Base-by-base conservation (phyloP, 2,797 vertebrate genomes). In the Crocidura indochinensis region DNA sequence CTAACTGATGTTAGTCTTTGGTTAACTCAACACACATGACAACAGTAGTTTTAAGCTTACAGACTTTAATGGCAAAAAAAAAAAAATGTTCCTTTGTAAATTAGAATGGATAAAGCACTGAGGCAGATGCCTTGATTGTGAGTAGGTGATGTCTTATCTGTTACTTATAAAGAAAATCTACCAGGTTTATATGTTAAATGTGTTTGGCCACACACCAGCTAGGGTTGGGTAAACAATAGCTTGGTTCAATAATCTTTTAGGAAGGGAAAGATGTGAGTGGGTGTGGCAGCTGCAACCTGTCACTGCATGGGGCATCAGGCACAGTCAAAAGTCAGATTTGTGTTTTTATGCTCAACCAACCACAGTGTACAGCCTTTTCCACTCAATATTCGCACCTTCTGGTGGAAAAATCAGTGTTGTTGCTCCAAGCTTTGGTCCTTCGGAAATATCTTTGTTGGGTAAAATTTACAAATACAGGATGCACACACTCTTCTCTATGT, bases 161-260 rank as follows among this genome's bases (percentile, higher is more conserved):
- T 51, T 8, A 1, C 88, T 94, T 78, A 20, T 80, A 87, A 80
- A 51, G 8, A 79, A 51, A 62, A 71, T 78, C 38, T 67, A 64
- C 17, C 10, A 31, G 10, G 5, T 65, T 6, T 38, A 72, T 74
- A 31, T 15, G 11, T 69, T 91, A 74, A 64, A 82, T 69, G 51
- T 17, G 6, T 81, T 74, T 74, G 17, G 11, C 69, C 91, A 6
- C 24, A 87, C 53, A 71, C 12, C 14, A 10, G 26, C 64, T 65
- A 65, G 64, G 64, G 56, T 15, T 53, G 22, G n/a, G 46, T 75
- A 88, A 88, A 26, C 53, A 91, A 3, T 72, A 44, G 6, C 6
- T 1, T 38, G 22, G 72, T 51, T 75, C 72, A 60, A 27, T 79
- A 53, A n/a, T 49, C 49, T 73, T 20, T 0, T 24, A 12, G 22